A percentile compares a stretch with the other conserved stretches of the same genome.
phyloP scores from a whole-genome alignment of 2,113 vertebrate genomes.

The Pelecanus crispus region DNA sequence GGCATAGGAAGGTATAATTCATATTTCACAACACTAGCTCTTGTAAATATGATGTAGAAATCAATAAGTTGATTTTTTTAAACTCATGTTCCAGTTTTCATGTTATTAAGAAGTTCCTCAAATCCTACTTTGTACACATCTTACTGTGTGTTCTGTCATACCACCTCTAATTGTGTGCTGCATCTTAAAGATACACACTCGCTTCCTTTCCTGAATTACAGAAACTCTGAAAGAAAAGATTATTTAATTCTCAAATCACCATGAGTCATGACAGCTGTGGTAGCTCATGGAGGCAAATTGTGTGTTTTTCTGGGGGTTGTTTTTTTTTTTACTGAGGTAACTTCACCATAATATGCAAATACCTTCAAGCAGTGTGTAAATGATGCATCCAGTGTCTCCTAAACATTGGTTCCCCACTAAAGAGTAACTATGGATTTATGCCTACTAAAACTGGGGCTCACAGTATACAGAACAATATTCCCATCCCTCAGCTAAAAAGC shows the following conservation, averaged over 20 bases:
- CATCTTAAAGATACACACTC: neutral
- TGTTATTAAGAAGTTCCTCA: conserved; percentile 33
- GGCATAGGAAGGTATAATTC: neutral
- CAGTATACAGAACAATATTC: conserved; percentile 19
- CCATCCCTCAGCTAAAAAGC: conserved; percentile 41
- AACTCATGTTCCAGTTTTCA: conserved; percentile 9
- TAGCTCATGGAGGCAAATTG: conserved; percentile 16
- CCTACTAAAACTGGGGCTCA: neutral
- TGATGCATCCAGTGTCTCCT: neutral
- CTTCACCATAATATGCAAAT: neutral
- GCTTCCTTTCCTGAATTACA: conserved; percentile 35
- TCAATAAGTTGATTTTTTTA: conserved; percentile 5
- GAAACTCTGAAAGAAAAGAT: conserved; percentile 11
- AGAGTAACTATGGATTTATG: conserved; percentile 15
- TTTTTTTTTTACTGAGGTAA: neutral
- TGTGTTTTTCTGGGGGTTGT: neutral
- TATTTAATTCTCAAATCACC: conserved; percentile 35
- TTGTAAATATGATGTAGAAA: conserved; percentile 45
- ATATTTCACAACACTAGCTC: neutral
- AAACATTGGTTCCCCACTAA: neutral
- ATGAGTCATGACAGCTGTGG: conserved; percentile 45
- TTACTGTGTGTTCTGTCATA: neutral
- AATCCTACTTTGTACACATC: neutral
- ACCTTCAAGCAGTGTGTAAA: neutral
- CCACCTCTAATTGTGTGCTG: neutral